Evolutionary conservation across 2,113 vertebrate genomes (phyloP), one percentile per base, ranked within the genome.

Genomic region (Ceyx margarethae): DNA sequence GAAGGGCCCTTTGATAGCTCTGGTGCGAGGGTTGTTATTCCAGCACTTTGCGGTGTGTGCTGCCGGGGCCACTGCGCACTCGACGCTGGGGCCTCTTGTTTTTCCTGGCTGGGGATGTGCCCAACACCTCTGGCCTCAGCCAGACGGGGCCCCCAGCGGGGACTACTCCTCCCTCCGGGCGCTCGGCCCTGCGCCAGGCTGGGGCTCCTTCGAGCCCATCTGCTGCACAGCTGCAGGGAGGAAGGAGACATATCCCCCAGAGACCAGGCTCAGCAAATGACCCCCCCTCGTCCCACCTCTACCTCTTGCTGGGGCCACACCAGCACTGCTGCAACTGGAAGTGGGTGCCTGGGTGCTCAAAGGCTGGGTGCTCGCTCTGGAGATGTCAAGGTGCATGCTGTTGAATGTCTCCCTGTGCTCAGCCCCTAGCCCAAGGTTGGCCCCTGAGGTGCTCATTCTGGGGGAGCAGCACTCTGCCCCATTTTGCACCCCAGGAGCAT

Each of bases 1-100:
- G 84, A 95, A 93, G 83, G 89, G 93, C 91, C 68, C 83, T 92
- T 95, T 95, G 91, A 94, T 35, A 65, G 79, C 79, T 65, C 19
- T 21, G 20, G 45, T 57, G 9, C 5, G 1, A 79, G 67, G 64
- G 72, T 60, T 93, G 95, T 93, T 95, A 92, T 94, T 94, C 40
- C 91, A 86, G 87, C 3, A 17, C 80, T 88, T 56, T 93, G 95
- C 26, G 93, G 93, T 88, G 93, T 51, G 73, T 1, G 6, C 67
- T 15, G n/a, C 10, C 6, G 5, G 48, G 80, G 86, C 82, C 73
- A 48, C 54, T 4, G 23, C 54, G 12, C 0, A 2, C 75, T 68
- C 43, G 3, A 11, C 1, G 9, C 26, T 68, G 73, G 51, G 77
- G 89, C 91, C 91, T 84, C 85, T 96, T 96, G 93, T 94, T 96